Base-by-base conservation (phyloP, 2,113 vertebrate genomes). In the Halichoerus grypus region DNA sequence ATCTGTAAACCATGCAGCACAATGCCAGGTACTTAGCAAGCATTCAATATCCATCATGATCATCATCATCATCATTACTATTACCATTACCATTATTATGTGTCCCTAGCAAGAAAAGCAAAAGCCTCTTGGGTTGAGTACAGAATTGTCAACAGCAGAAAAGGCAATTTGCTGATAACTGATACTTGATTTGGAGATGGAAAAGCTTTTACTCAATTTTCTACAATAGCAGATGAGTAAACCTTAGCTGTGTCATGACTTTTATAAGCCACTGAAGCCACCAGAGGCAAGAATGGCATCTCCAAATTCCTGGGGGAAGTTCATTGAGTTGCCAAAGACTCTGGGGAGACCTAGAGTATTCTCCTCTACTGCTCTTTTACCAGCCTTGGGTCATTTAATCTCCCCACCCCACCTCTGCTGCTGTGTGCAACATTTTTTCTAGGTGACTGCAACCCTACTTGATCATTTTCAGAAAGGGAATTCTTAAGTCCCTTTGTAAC, bases 171-270 rank as follows among this genome's bases (percentile, higher is more conserved):
- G 51, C 88, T 92, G 76, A 65, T 88, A 96, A 95, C 93, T 24
- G 67, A 94, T 65, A 83, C 65, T 94, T 89, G 72, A 95, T 92
- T 94, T 96, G 89, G 46, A 93, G 42, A 91, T 91, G 33, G 90
- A 82, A 94, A 97, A 96, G 90, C 77, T 89, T 93, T 95, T 80
- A 94, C 59, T 83, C 31, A 83, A 90, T 95, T 94, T 79, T 98
- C 95, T 96, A 87, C 13, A 10, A 51, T 87, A 93, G 91, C 31
- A 65, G 53, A 77, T 87, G 59, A 53, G 82, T 61, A 86, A 67
- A 86, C 72, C 21, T 93, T 95, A 84, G 39, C 16, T 36, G n/a
- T 82, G 28, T 13, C 86, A 46, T 76, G 21, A 69, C 53, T 94
- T 96, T n/a, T 15, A 49, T 8, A 74, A 79, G n/a, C 86, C 57